Evolutionary conservation across 2,797 vertebrate species (phyloP), one percentile per base, ranked within the genome.

Genomic region (Phalloptychus januarius): DNA sequence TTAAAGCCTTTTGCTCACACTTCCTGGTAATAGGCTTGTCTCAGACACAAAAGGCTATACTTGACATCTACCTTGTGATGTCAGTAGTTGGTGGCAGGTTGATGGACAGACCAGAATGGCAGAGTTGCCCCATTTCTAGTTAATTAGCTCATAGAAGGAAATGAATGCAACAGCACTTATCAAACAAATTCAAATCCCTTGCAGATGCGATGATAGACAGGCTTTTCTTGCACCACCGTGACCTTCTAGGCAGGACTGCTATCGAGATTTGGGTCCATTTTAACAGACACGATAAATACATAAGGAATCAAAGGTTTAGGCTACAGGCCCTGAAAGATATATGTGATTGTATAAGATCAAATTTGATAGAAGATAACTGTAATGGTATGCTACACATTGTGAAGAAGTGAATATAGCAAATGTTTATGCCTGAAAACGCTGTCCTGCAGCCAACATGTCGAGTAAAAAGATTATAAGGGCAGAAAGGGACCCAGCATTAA

Each of bases 91-190:
- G 92, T 94, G 89, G 89, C 91, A 94, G 91, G 81, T 95, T 98
- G 97, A 99, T 63, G 93, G 97, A 97, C 94, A 95, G 94, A 89
- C 85, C 85, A 91, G 95, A 96, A 96, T 95, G 94, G 94, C 91
- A 84, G 89, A 46, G 86, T 95, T 95, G 92, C 95, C 94, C 94
- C 93, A 80, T 85, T 75, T 87, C 90, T 82, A 56, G 65, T 95
- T 98, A 98, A 99, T 98, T 97, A 98, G 95, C 94, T 95, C 95
- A 95, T 95, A 84, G 94, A 94, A 95, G 90, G 90, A 96, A 93
- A 95, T 95, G 85, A 92, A 90, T 94, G 94, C 95, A 95, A 95
- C 96, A 69, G 58, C 1, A 87, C 91, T 95, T 96, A 96, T 95
- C 91, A 93, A 93, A 92, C 90, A 81, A 86, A 87, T 71, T 86